Base-by-base conservation (phyloP, 2,888 invertebrate species). In the Cerceris rybyensis region DNA sequence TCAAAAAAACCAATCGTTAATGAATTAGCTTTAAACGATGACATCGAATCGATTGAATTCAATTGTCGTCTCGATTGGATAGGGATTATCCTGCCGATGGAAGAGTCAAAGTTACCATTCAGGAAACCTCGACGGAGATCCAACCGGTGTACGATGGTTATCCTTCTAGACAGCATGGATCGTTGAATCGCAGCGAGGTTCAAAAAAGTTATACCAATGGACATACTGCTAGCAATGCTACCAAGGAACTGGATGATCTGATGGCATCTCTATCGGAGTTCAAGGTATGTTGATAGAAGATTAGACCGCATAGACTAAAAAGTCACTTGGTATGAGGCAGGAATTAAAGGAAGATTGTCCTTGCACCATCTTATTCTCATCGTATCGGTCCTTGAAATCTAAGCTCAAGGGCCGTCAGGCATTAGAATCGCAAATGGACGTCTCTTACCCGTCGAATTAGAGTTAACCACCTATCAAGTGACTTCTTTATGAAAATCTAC, bases 261-360 rank as follows among this genome's bases (percentile, higher is more conserved):
- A 98, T 99, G 98, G 98, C 97, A 1, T 98, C 98, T 7, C 94
- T 99, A 11, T 98, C 98, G 0, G 98, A 98, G 92, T 98, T 98
- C 91, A 98, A 98, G 96, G 98, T 97, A 93, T 28, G 13, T 9
- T 46, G 46, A 46, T 5, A 46, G 9, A 11, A 6, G 6, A 43
- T 43, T 43, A 7, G 6, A 9, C n/a, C n/a, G n/a, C n/a, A n/a
- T n/a, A n/a, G n/a, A n/a, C n/a, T n/a, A n/a, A n/a, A n/a, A n/a
- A n/a, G n/a, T n/a, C n/a, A n/a, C n/a, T n/a, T n/a, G n/a, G n/a
- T n/a, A n/a, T n/a, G n/a, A n/a, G n/a, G n/a, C n/a, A n/a, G n/a
- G n/a, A n/a, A n/a, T n/a, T n/a, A n/a, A n/a, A n/a, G n/a, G n/a
- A n/a, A n/a, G n/a, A n/a, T n/a, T n/a, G n/a, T n/a, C n/a, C n/a